These are phyloP conservation scores for Gryllus bimaculatus DNA, from an alignment of 1,140 invertebrate genomes.

Conservation along the genomic window DNA sequence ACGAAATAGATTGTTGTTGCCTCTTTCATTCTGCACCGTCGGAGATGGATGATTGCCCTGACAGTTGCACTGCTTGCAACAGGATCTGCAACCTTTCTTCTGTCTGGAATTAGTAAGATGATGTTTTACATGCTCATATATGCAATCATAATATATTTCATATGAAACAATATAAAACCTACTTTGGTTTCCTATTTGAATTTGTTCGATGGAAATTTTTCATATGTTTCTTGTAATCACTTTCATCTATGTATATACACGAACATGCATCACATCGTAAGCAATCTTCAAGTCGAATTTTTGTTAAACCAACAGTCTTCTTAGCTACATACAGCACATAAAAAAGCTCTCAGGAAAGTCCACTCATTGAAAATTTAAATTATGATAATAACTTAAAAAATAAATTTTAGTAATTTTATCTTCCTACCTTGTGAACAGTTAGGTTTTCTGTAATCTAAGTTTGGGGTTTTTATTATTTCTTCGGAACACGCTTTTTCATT, in stretches of 20 bases:
- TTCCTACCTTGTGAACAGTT: background rate
- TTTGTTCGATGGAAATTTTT: constrained; percentile 29
- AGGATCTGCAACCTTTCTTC: constrained; percentile 25
- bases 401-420: background rate
- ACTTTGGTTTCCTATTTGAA: constrained; percentile 18
- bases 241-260: constrained; percentile 31
- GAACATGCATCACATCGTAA: constrained; percentile 32
- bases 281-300: constrained; percentile 30
- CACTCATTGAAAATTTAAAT: background rate
- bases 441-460: background rate
- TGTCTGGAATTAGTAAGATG: constrained; percentile 16
- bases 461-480: background rate
- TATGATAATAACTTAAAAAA: background rate
- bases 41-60: constrained; percentile 19
- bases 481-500: background rate
- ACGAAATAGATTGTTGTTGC: constrained; percentile 24
- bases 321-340: constrained; percentile 20
- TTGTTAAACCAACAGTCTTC: constrained; percentile 28
- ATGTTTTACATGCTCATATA: background rate
- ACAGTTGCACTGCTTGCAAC: constrained; percentile 26
- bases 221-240: constrained; percentile 32
- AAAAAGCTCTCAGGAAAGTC: background rate
- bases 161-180: background rate
- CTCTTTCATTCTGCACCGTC: constrained; percentile 20
- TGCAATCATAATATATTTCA: background rate